Percentiles rank a stretch among this genome's conserved stretches.
Evolutionary conservation across 2,797 vertebrate species (phyloP).

Genomic region (Channallabes apus): DNA sequence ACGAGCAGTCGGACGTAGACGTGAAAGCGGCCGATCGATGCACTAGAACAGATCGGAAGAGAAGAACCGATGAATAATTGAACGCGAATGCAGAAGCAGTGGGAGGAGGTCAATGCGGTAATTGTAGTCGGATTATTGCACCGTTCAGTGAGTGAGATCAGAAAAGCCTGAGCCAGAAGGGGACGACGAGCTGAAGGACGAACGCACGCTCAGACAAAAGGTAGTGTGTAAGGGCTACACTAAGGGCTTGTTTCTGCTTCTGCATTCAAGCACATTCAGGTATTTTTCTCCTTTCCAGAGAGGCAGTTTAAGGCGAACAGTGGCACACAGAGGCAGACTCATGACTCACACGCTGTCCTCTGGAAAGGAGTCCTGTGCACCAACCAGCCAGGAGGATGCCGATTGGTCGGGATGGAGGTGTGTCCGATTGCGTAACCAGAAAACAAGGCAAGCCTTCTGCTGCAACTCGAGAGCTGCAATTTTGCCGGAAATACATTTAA

Average conservation of each 20-base stretch:
- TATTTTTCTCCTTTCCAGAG: background rate
- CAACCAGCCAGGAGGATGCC: background rate
- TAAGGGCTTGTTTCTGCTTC: background rate
- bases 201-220: background rate
- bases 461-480: background rate
- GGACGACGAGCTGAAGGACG: background rate
- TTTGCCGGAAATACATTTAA: background rate
- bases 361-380: conserved; percentile 2
- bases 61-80: conserved; percentile 51
- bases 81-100: conserved; percentile 45
- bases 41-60: conserved; percentile 39
- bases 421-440: background rate
- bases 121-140: conserved; percentile 36
- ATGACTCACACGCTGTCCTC: conserved; percentile 1
- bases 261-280: background rate
- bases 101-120: conserved; percentile 48
- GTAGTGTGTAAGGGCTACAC: background rate
- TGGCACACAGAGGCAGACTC: background rate
- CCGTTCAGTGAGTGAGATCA: background rate
- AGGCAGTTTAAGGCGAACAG: background rate
- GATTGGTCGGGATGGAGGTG: conserved; percentile 6
- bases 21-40: conserved; percentile 34
- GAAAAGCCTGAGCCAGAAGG: background rate
- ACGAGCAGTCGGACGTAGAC: background rate
- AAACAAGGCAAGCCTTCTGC: background rate